Conservation (phyloP, 37 sponge, comb jelly and placozoan genomes). For the Lycopodina hypogea region DNA sequence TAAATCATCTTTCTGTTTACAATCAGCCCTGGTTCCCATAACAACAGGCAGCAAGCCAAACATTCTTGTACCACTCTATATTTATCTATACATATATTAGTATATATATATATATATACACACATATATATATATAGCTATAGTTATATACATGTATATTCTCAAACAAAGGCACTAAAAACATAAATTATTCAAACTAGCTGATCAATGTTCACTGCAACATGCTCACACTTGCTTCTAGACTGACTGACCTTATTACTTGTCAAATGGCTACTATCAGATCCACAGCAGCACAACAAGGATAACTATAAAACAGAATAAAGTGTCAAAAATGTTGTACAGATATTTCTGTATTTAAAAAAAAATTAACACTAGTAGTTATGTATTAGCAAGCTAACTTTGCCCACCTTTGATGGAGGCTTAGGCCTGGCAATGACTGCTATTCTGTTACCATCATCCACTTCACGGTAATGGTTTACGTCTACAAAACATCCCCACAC, state of each 20-base stretch:
- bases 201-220: no score
- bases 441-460: constrained; percentile 17
- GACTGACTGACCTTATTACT: not conserved
- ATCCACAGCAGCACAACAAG: constrained; percentile 18
- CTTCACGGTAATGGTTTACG: constrained; percentile 4
- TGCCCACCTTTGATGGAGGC: constrained; percentile 16
- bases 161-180: no score
- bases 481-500: constrained; percentile 28
- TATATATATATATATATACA: no score
- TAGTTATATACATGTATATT: no score
- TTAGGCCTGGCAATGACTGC: constrained; percentile 22
- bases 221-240: no score
- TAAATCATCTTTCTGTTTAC: no score
- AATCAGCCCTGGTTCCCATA: no score
- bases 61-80: no score
- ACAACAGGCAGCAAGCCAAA: no score
- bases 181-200: no score
- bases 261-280: not conserved
- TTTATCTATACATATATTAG: no score
- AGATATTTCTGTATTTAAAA: not conserved
- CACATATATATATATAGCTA: no score
- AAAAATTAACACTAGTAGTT: not conserved
- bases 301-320: constrained; percentile 4
- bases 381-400: not conserved
- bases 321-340: not conserved